These are phyloP conservation scores for Mionectes olivaceus DNA, from an alignment of 2,797 vertebrate genomes.

Conservation along the genomic window DNA sequence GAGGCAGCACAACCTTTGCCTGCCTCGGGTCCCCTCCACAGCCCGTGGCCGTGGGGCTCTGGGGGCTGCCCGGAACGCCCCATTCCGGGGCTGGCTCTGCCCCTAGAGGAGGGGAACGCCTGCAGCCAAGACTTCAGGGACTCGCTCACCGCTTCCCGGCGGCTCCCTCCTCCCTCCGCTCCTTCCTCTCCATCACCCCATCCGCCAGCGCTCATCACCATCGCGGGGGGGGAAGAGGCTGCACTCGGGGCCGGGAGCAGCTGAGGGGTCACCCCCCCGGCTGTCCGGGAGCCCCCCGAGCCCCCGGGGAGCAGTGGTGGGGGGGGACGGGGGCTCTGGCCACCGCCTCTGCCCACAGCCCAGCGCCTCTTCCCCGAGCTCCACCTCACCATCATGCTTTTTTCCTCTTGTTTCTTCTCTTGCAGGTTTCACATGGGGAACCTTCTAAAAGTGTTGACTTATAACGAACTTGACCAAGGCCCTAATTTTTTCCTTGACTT, in stretches of 20 bases:
- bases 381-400: slow-evolving; percentile 65
- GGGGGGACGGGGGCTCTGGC: neutral
- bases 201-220: slow-evolving; percentile 54
- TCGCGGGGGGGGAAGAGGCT: slow-evolving; percentile 57
- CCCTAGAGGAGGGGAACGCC: neutral
- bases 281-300: neutral
- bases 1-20: neutral
- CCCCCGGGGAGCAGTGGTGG: neutral
- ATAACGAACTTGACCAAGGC: slow-evolving; percentile 96
- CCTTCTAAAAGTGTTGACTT: slow-evolving; percentile 97
- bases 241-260: neutral
- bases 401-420: slow-evolving; percentile 86
- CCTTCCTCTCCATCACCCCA: slow-evolving; percentile 49
- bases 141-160: neutral
- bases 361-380: slow-evolving; percentile 29
- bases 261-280: neutral
- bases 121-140: accelerated
- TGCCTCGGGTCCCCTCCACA: neutral
- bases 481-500: slow-evolving; percentile 99
- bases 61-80: neutral
- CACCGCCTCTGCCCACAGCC: neutral
- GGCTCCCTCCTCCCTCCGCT: slow-evolving; percentile 16
- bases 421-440: slow-evolving; percentile 97
- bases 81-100: neutral
- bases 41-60: accelerated